phyloP scores from a whole-genome alignment of 23 tunicate species.

The Phallusia fumigata region DNA sequence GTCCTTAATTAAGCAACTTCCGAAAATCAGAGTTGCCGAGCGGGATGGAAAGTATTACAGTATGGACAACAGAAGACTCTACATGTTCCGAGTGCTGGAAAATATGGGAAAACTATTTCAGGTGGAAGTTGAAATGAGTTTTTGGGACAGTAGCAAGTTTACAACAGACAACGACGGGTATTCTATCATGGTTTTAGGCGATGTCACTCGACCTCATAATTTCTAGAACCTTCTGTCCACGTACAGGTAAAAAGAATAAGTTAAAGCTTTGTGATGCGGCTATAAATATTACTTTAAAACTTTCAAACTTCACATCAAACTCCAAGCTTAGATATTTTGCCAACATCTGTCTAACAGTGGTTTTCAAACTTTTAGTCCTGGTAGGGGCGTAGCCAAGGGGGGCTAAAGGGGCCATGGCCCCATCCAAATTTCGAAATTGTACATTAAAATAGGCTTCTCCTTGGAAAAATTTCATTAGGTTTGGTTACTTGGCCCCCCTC shows the following conservation, averaged over 20 bases:
- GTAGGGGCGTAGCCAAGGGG: no score
- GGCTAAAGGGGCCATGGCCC: no score
- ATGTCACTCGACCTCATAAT: neutral
- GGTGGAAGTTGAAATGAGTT: neutral
- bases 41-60: no score
- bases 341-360: neutral
- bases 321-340: neutral
- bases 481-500: no score
- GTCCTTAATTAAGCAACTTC: no score
- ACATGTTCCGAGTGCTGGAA: neutral
- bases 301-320: neutral
- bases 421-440: no score
- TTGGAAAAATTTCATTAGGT: no score
- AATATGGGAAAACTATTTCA: neutral
- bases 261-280: neutral
- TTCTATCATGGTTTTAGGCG: neutral
- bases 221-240: neutral
- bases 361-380: no score
- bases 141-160: neutral
- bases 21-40: no score
- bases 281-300: neutral
- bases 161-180: constrained; percentile 3
- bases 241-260: neutral
- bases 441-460: no score
- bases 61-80: neutral